These are phyloP conservation scores for Solea solea DNA, from an alignment of 2,113 vertebrate species.

Conservation along the genomic window DNA sequence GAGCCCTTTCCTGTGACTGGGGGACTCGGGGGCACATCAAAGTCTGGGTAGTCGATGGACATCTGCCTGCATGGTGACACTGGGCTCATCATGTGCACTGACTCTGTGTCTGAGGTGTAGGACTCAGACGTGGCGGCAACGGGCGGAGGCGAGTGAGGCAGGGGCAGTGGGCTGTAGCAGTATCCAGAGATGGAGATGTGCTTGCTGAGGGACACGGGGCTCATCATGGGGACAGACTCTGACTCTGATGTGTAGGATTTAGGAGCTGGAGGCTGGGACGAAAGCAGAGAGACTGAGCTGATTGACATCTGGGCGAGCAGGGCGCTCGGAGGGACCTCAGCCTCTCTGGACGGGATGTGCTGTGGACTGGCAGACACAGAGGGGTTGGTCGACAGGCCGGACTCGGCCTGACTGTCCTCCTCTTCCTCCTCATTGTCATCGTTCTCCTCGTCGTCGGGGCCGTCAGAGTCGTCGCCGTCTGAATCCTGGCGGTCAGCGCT, in stretches of 20 bases:
- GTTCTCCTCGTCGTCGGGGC: slow-evolving; percentile 90
- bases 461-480: slow-evolving; percentile 93
- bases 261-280: slow-evolving; percentile 37
- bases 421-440: slow-evolving; percentile 95
- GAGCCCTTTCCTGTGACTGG: slow-evolving; percentile 64
- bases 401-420: slow-evolving; percentile 97
- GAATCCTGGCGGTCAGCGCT: slow-evolving; percentile 87
- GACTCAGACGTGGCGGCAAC: slow-evolving; percentile 54
- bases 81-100: slow-evolving; percentile 74
- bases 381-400: slow-evolving; percentile 91
- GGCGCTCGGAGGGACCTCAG: slow-evolving; percentile 87
- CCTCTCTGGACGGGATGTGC: slow-evolving; percentile 84
- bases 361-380: slow-evolving; percentile 94
- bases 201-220: slow-evolving; percentile 79
- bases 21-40: slow-evolving; percentile 78
- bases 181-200: slow-evolving; percentile 83
- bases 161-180: slow-evolving; percentile 51
- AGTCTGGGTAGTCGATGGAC: slow-evolving; percentile 89
- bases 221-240: slow-evolving; percentile 41
- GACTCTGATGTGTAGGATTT: slow-evolving; percentile 45
- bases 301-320: slow-evolving; percentile 95
- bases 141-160: slow-evolving; percentile 59
- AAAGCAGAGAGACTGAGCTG: slow-evolving; percentile 62
- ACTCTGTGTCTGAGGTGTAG: slow-evolving; percentile 67
- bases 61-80: slow-evolving; percentile 88